Base-by-base conservation (phyloP, 2,888 invertebrate species). In the Chloromyia formosa region DNA sequence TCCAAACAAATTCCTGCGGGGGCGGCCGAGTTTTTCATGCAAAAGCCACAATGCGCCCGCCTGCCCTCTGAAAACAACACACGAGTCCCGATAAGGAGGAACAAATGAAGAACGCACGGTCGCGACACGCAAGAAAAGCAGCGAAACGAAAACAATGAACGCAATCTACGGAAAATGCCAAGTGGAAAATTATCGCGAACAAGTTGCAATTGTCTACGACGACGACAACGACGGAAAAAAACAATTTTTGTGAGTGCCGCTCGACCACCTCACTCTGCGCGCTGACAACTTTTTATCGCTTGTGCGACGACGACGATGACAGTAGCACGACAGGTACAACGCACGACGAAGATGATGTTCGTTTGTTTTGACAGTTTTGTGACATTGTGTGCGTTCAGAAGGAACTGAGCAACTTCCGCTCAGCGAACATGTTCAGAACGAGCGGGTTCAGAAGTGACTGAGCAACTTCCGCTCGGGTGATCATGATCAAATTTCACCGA, bases 261-360 rank as follows among this genome's bases (percentile, higher is more conserved):
- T 4, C 62, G 62, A 62, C 62, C 40, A 49, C 66, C 45, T 66
- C 66, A 49, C 66, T 45, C 66, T 45, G 45, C 62, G 62, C 35
- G 66, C 66, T 66, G 66, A 66, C 45, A 66, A 66, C 9, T 22
- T 66, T 66, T 66, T 64, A n/a, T n/a, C n/a, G n/a, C 27, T 35
- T 35, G 27, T 4, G 27, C 27, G 27, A 35, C 7, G 27, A 35
- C 7, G 27, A 35, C 3, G 7, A 35, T 35, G 27, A 35, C 27
- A 35, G 27, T 35, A 7, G 27, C 2, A 35, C 27, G 27, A 35
- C 2, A 35, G 7, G 27, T n/a, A n/a, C n/a, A n/a, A n/a, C n/a
- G n/a, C n/a, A n/a, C n/a, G n/a, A 35, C 27, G 27, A 35, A 35
- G 20, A 64, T 22, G n/a, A 49, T 22, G 22, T 22, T n/a, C n/a